Evolutionary conservation across 2,797 vertebrate species (phyloP), one percentile per base, ranked within the genome.

Genomic region (Oryzias sinensis): DNA sequence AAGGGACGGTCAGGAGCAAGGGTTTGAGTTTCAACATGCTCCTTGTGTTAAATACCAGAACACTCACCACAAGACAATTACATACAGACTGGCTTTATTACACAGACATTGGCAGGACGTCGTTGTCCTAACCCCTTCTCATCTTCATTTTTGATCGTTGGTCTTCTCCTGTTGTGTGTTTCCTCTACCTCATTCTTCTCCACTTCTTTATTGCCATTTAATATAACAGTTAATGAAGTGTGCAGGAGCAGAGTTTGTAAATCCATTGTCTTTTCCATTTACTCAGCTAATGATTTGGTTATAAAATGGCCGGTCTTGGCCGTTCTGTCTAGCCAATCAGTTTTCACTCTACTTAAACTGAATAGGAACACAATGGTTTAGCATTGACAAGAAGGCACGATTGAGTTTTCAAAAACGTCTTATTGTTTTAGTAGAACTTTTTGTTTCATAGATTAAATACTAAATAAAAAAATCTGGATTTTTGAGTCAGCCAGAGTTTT

Each of bases 201-300:
- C 42, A 13, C 51, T 70, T 70, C 69, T 83, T 77, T 70, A 76
- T 72, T 76, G 72, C 62, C 51, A 24, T 43, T 75, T 62, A 69
- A 80, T 85, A 77, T 58, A 56, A 57, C 53, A 51, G 68, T 59
- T 75, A 82, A 76, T 83, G 64, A 81, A 78, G 82, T 76, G 73
- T 77, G 83, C 79, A 77, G 79, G 53, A 49, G 25, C 29, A n/a
- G 70, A 79, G 80, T 82, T 85, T 75, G 76, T 71, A 75, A 76
- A 80, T 76, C 82, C 84, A 87, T 90, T 90, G 82, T 92, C 71
- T 67, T 79, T 81, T 82, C 64, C 75, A 76, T 77, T 72, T 69
- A 50, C 69, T 77, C 68, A 45, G 57, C 70, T 80, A 77, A 82
- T 81, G 72, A 77, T 60, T 72, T 9, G 8, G 58, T 48, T 77